Evolutionary conservation across 2,797 vertebrate species (phyloP), one percentile per base, ranked within the genome.

Genomic region (Silurus aristotelis): DNA sequence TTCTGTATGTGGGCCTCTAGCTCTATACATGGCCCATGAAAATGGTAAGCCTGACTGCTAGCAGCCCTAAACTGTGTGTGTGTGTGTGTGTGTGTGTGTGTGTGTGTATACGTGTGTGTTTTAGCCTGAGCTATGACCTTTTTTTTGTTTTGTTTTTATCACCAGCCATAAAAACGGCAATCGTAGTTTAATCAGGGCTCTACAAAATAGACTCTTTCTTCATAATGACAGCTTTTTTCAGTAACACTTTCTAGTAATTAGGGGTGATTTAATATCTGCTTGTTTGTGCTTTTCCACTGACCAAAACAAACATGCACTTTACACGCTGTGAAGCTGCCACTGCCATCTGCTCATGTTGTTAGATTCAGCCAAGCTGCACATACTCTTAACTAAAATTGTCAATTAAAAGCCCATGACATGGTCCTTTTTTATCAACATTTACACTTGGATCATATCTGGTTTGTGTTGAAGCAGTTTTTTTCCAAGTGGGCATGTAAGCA

Each of bases 1-100:
- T 87, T 89, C 87, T 88, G 17, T 82, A 88, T 85, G 87, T 90
- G 91, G 93, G 92, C 92, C 90, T 91, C 89, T 93, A 95, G 95
- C 93, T 95, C 90, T 93, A 89, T 94, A 93, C 93, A 92, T 96
- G 95, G 95, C 94, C 95, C 89, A 94, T 92, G 87, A 92, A 94
- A 90, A 95, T 95, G 95, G 95, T 95, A 96, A 96, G 95, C 89
- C 89, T 91, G 87, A 84, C 66, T 84, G 78, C 66, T 86, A 90
- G 88, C 86, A 86, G 89, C 8, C 22, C 61, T 87, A 12, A 71
- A 22, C 71, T 83, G 79, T 86, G n/a, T 85, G 48, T 73, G 46
- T 76, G 64, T 66, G 48, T 76, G 92, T 90, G 94, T 92, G 63
- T 90, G 87, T 90, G 66, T 68, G 27, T 68, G 25, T 80, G 73